A percentile compares a stretch with the other conserved stretches of the same genome.
These are phyloP conservation scores for Mycogona germanica DNA, from an alignment of 2,888 invertebrate species.

Conservation along the genomic window DNA sequence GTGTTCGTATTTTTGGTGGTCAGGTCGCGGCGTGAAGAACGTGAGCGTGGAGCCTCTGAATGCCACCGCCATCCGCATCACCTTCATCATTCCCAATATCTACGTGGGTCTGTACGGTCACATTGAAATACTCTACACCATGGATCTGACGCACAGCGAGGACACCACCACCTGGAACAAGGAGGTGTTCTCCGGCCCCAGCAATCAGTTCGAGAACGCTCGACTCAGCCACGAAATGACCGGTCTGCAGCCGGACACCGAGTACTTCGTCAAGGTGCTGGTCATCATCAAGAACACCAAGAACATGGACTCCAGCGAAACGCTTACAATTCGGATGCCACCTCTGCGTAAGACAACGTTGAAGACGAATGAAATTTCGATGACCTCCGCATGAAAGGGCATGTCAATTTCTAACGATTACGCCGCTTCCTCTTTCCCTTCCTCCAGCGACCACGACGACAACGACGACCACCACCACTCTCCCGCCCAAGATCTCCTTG, in stretches of 20 bases:
- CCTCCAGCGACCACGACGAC: conserved; percentile 20
- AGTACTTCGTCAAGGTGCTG: conserved; percentile 69
- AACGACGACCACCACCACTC: conserved; percentile 39
- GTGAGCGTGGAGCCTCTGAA: conserved; percentile 49
- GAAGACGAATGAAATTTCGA: neutral
- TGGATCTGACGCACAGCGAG: conserved; percentile 36
- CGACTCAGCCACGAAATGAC: conserved; percentile 72
- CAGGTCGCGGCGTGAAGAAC: conserved; percentile 25
- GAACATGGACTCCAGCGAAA: conserved; percentile 61
- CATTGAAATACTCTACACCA: conserved; percentile 72
- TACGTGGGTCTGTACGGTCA: conserved; percentile 76
- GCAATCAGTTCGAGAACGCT: conserved; percentile 70
- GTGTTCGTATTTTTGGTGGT: neutral
- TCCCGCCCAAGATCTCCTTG: conserved; percentile 49
- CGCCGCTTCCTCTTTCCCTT: neutral
- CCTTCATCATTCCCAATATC: conserved; percentile 67
- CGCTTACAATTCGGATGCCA: conserved; percentile 57
- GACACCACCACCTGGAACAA: conserved; percentile 50
- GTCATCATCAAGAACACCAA: conserved; percentile 62
- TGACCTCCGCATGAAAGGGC: neutral
- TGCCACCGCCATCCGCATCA: conserved; percentile 61
- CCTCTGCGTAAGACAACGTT: conserved; percentile 35
- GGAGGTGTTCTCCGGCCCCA: conserved; percentile 75
- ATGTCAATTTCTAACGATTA: neutral
- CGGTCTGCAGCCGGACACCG: conserved; percentile 60